A percentile compares a stretch with the other conserved stretches of the same genome.
These are phyloP conservation scores for Geococcyx californianus DNA, from an alignment of 2,113 vertebrate species.

Conservation along the genomic window DNA sequence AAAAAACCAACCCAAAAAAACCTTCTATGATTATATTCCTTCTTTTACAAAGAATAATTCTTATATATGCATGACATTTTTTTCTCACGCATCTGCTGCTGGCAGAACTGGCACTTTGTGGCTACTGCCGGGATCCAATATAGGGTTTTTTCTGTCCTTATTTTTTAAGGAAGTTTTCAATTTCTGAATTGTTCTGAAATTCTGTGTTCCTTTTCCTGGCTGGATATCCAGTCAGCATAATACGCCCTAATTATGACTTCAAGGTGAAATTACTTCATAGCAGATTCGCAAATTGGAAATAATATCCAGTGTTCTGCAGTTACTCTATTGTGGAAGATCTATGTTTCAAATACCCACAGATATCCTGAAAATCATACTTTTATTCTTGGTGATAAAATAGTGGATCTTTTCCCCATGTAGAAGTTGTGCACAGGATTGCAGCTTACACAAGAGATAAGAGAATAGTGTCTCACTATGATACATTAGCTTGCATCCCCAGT, in stretches of 20 bases:
- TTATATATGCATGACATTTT: background rate
- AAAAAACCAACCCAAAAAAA: no score
- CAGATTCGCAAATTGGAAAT: background rate
- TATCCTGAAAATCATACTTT: background rate
- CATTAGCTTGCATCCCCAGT: background rate
- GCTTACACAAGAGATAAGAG: background rate
- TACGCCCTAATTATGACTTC: background rate
- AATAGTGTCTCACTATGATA: background rate
- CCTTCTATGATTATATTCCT: background rate
- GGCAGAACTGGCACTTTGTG: background rate
- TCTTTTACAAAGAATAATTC: background rate
- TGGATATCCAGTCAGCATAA: background rate
- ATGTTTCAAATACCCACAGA: background rate
- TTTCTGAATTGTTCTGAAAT: background rate
- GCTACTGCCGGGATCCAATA: background rate
- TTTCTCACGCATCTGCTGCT: background rate
- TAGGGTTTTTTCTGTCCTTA: fast-evolving
- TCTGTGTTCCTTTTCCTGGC: background rate
- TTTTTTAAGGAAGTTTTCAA: background rate
- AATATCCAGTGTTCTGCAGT: background rate
- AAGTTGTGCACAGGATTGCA: background rate
- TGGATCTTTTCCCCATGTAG: background rate
- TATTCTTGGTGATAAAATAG: background rate
- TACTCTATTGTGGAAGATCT: background rate
- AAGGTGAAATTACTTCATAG: background rate